These are phyloP conservation scores for Drosophila lacertosa DNA, from an alignment of 1,140 invertebrate species.

Conservation along the genomic window DNA sequence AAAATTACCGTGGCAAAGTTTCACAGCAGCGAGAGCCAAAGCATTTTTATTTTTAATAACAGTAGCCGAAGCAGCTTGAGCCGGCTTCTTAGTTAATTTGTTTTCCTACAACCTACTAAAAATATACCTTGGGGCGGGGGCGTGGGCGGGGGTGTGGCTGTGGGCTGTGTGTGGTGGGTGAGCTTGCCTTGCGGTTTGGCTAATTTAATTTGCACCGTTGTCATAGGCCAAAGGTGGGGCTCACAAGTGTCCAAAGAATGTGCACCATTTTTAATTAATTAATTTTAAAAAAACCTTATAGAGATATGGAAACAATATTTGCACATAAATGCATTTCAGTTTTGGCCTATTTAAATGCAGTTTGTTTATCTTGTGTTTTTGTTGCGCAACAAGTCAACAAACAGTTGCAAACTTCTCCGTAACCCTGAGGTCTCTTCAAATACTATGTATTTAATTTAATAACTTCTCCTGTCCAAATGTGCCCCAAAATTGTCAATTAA, in stretches of 20 bases:
- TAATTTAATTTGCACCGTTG: constrained; percentile 29
- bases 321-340: neutral
- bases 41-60: constrained; percentile 67
- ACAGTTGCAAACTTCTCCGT: constrained; percentile 3
- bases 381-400: constrained; percentile 5
- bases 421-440: no score
- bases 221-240: neutral
- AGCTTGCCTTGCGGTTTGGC: constrained; percentile 5
- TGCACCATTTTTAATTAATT: no score
- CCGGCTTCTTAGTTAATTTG: constrained; percentile 35
- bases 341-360: neutral
- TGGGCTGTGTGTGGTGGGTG: neutral
- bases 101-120: constrained; percentile 32
- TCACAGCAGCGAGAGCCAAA: constrained; percentile 42
- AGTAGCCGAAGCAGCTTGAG: constrained; percentile 13
- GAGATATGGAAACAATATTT: neutral
- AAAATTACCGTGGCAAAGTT: constrained; percentile 76
- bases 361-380: neutral
- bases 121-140: constrained; percentile 11
- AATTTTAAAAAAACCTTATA: no score
- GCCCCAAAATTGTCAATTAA: constrained; percentile 17
- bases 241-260: no score
- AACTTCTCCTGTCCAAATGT: no score
- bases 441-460: no score
- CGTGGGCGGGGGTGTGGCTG: neutral